Base-by-base conservation (phyloP, 2,797 vertebrate species). In the Sebastiscus albofasciatus region DNA sequence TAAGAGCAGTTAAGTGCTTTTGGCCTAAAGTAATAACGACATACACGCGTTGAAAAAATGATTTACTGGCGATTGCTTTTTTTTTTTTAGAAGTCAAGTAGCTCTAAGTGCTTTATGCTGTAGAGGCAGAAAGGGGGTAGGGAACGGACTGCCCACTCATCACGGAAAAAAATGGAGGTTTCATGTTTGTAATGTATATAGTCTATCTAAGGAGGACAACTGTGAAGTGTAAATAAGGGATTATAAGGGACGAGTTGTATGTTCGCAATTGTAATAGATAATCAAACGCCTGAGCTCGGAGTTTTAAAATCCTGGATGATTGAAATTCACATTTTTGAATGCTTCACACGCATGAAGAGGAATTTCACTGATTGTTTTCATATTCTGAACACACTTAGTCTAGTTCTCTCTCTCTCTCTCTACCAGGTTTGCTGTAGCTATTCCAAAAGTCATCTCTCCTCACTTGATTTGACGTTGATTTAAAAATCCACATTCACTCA, bases 31-130 rank as follows among this genome's bases (percentile, higher is more conserved):
- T 52, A 54, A 60, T 49, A 31, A 2, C 8, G 34, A 14, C n/a
- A 27, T 13, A 31, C 5, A 56, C 39, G 11, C 1, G 1, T 9
- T 20, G 33, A 60, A 16, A 36, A 49, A 46, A 29, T 26, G 10
- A 70, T 31, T 4, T 29, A 10, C 27, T 58, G 39, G 24, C n/a
- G 49, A 16, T 62, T 65, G 42, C 71, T 74, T 64, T 64, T 62
- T 69, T 59, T 67, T 69, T 69, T 59, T 67, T 69, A 33, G 33
- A 71, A 64, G 39, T 76, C 54, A 67, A 65, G 59, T 72, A n/a
- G 60, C 56, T 20, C 13, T 29, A 26, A 67, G 60, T 68, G 42
- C 20, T 42, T 77, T 29, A 49, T 70, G 61, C 59, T 66, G 22
- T 31, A 24, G 27, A 62, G 4, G 49, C 29, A 55, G 55, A 67